phyloP scores from a whole-genome alignment of 2,888 invertebrate species.

The Yponomeuta evonymella region DNA sequence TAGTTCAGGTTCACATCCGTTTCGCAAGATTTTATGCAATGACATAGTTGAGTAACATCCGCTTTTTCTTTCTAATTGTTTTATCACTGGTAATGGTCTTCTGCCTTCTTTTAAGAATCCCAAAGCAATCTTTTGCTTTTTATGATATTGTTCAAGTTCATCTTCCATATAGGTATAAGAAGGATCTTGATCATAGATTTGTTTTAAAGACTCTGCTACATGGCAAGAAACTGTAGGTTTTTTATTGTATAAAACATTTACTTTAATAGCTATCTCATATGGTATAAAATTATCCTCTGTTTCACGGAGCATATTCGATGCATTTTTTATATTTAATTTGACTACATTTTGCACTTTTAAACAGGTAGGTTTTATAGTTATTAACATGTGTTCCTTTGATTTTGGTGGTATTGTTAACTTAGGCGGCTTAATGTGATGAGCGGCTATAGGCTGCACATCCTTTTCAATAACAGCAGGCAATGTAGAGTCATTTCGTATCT shows the following conservation, averaged over 20 bases:
- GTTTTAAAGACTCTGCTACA: conserved; percentile 51
- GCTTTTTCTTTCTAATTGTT: background rate
- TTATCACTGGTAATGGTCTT: conserved; percentile 20
- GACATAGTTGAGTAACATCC: background rate
- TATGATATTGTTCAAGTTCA: conserved; percentile 32
- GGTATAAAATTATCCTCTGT: conserved; percentile 38
- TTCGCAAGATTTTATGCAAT: background rate
- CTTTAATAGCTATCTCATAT: conserved; percentile 40
- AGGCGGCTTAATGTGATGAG: conserved; percentile 34
- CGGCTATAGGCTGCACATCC: background rate
- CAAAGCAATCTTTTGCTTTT: conserved; percentile 34
- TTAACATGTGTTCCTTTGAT: conserved; percentile 38
- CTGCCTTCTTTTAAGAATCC: conserved; percentile 39
- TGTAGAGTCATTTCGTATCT: conserved; percentile 60
- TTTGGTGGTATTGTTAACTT: conserved; percentile 51
- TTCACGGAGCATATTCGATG: conserved; percentile 32
- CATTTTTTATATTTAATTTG: conserved; percentile 49
- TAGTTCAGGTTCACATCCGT: background rate
- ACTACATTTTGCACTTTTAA: conserved; percentile 40
- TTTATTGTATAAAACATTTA: conserved; percentile 41
- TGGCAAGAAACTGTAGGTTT: conserved; percentile 26
- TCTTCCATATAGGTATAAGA: conserved; percentile 46
- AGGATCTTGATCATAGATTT: conserved; percentile 41
- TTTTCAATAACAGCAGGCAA: conserved; percentile 36
- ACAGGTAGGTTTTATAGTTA: conserved; percentile 48